Percentiles rank a stretch among this genome's conserved stretches.
Evolutionary conservation across 2,888 invertebrate species (phyloP).

Genomic region (Noctua janthe): DNA sequence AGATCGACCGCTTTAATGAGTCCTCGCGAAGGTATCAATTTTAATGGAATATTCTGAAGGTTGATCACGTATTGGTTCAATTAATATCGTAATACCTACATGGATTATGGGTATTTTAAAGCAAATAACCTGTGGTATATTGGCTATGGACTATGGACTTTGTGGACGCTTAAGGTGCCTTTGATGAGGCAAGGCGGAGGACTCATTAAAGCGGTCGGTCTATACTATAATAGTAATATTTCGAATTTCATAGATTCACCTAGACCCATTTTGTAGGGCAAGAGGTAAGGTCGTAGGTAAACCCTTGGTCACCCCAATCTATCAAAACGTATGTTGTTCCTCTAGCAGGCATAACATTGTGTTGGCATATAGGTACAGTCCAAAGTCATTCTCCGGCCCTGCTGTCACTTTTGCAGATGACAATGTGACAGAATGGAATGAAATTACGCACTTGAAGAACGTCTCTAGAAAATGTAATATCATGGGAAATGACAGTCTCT

Average conservation of each 20-base stretch:
- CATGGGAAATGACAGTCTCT: neutral
- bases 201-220: no score
- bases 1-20: no score
- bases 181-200: no score
- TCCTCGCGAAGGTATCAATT: no score
- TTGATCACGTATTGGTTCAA: no score
- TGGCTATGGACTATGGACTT: no score
- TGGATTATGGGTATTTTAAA: no score
- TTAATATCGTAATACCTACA: no score
- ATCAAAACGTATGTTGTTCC: constrained; percentile 9
- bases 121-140: no score
- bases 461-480: constrained; percentile 11
- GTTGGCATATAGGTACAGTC: neutral
- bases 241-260: neutral
- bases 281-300: neutral
- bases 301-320: neutral
- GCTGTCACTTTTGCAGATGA: neutral
- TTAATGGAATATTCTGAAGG: no score
- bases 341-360: neutral
- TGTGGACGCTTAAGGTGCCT: no score
- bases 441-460: neutral
- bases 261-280: neutral
- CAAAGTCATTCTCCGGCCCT: neutral
- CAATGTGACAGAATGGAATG: constrained; percentile 10
- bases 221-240: neutral